Conservation (phyloP, 2,888 invertebrate genomes). For the Dinocampus coccinellae region DNA sequence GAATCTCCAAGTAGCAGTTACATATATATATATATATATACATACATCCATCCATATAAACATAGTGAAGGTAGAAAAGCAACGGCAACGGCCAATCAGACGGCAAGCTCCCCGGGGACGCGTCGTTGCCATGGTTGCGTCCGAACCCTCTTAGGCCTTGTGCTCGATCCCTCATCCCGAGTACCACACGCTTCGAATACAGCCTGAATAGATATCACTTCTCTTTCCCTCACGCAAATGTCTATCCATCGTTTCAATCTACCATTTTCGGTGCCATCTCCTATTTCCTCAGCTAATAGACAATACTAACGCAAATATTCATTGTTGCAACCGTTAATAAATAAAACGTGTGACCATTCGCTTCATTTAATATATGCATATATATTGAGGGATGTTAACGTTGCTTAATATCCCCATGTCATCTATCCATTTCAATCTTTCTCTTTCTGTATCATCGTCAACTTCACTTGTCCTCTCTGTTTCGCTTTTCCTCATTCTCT, state of each 20-base stretch:
- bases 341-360: background rate
- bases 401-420: conserved; percentile 31
- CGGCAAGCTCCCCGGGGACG: conserved; percentile 67
- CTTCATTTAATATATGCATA: background rate
- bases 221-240: conserved; percentile 3
- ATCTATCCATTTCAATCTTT: conserved; percentile 30
- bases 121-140: conserved; percentile 69
- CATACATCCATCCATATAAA: conserved; percentile 33
- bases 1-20: conserved; percentile 51
- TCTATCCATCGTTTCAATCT: background rate
- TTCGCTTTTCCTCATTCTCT: conserved; percentile 41
- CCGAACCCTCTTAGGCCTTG: conserved; percentile 68
- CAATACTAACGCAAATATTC: background rate
- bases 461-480: conserved; percentile 44
- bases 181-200: conserved; percentile 42
- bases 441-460: conserved; percentile 40
- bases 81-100: conserved; percentile 68
- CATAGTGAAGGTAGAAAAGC: conserved; percentile 59
- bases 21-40: conserved; percentile 5
- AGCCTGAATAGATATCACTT: conserved; percentile 32
- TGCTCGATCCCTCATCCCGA: conserved; percentile 60
- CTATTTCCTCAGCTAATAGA: conserved; percentile 12
- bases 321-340: background rate
- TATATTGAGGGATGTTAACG: background rate
- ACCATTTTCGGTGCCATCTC: background rate